These are phyloP conservation scores for Bujurquina vittata DNA, from an alignment of 2,113 vertebrate species.

Conservation along the genomic window DNA sequence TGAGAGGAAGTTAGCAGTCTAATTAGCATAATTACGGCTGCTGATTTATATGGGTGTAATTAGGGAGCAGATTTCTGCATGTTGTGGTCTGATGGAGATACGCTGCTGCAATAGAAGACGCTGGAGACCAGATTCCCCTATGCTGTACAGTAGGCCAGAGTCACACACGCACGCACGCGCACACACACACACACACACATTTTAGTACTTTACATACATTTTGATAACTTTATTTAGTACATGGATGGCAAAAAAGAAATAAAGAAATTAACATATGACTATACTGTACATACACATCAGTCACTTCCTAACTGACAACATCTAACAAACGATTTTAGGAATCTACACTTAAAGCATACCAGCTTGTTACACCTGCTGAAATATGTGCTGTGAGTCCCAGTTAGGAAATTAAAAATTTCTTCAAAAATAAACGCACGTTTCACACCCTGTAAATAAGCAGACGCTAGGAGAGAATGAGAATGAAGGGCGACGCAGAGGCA, in stretches of 20 bases:
- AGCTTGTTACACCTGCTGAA: background rate
- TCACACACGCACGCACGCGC: background rate
- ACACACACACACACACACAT: too few relatives aligned
- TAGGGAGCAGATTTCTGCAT: conserved; percentile 69
- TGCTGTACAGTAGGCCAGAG: background rate
- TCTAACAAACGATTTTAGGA: rapidly evolving
- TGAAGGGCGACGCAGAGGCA: conserved; percentile 28
- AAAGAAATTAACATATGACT: background rate
- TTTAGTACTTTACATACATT: background rate
- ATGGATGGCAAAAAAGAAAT: background rate
- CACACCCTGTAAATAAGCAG: conserved; percentile 1
- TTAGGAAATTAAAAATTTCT: background rate
- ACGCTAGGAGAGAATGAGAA: conserved; percentile 30
- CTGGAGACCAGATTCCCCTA: conserved; percentile 36
- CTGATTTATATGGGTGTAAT: conserved; percentile 80
- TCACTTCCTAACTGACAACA: background rate
- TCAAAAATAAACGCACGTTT: background rate
- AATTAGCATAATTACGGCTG: conserved; percentile 81
- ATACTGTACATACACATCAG: background rate
- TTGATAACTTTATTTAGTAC: background rate
- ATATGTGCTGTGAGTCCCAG: background rate
- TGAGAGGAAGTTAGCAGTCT: conserved; percentile 78
- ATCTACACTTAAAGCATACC: background rate
- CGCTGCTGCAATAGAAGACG: conserved; percentile 13
- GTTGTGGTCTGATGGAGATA: conserved; percentile 56